Conservation (phyloP, 2,888 invertebrate genomes). For the Caenorhabditis macrosperma region DNA sequence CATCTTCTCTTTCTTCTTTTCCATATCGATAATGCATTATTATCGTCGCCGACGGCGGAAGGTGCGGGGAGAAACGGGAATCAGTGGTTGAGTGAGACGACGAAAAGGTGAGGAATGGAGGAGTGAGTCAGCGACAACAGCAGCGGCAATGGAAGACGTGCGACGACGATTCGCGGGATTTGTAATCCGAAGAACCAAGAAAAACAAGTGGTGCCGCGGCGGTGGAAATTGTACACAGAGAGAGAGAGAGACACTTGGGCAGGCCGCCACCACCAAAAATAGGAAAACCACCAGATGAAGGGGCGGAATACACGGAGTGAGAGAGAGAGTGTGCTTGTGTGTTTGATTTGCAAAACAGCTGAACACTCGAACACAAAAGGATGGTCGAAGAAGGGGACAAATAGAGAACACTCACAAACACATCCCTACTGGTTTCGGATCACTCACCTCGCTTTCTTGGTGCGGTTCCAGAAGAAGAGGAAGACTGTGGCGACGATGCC, state of each 20-base stretch:
- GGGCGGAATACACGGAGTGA: conserved; percentile 9
- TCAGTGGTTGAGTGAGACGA: not conserved
- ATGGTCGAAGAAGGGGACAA: conserved; percentile 19
- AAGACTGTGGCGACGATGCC: conserved; percentile 58
- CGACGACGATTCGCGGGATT: not conserved
- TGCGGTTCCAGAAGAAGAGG: conserved; percentile 64
- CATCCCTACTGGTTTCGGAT: conserved; percentile 7
- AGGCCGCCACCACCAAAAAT: conserved; percentile 5
- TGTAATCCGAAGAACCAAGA: conserved; percentile 23
- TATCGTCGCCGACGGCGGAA: conserved; percentile 20
- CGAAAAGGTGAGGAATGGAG: conserved; percentile 1
- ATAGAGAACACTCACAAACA: conserved; percentile 17
- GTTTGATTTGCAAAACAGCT: conserved; percentile 58
- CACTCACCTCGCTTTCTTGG: conserved; percentile 68
- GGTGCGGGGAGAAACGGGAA: conserved; percentile 34
- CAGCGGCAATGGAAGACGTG: too few relatives aligned
- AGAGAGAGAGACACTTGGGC: too few relatives aligned
- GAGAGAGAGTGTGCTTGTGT: conserved; percentile 37
- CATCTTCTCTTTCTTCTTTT: conserved; percentile 22
- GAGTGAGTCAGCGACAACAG: conserved; percentile 16
- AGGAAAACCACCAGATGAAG: conserved; percentile 11
- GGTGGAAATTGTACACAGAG: conserved; percentile 5
- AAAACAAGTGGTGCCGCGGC: conserved; percentile 14
- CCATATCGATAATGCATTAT: conserved; percentile 14
- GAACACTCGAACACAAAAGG: conserved; percentile 58